Evolutionary conservation across 2,888 invertebrate species (phyloP).

Genomic region (Spisula solida): DNA sequence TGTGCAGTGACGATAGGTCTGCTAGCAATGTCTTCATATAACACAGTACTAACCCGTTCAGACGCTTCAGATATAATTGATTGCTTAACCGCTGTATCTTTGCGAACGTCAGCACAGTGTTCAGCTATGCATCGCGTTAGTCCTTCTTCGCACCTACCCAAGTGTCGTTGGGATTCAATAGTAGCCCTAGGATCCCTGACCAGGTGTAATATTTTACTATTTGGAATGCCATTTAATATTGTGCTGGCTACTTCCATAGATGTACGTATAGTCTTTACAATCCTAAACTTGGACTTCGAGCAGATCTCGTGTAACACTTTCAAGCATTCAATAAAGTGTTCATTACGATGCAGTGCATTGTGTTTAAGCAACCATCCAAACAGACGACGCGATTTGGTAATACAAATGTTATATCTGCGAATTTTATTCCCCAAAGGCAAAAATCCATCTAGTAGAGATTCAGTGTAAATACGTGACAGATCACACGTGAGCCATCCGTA

Average conservation of each 20-base stretch:
- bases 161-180: constrained; percentile 30
- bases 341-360: neutral
- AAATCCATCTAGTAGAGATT: constrained; percentile 9
- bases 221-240: constrained; percentile 3
- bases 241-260: neutral
- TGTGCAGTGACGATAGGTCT: constrained; percentile 12
- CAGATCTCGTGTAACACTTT: neutral
- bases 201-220: constrained; percentile 23
- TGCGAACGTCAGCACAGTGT: neutral
- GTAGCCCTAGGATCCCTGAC: constrained; percentile 30
- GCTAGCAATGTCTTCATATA: constrained; percentile 27
- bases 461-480: neutral
- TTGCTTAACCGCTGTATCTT: neutral
- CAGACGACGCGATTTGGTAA: neutral
- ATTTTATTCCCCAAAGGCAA: constrained; percentile 1
- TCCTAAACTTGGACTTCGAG: neutral
- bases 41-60: neutral
- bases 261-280: constrained; percentile 26
- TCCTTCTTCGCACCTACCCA: neutral
- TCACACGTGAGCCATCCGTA: constrained; percentile 31
- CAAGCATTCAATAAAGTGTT: constrained; percentile 12
- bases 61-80: neutral
- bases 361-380: neutral
- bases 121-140: neutral
- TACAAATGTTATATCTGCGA: neutral